Evolutionary conservation across 2,797 vertebrate species (phyloP).

Genomic region (Falco peregrinus): DNA sequence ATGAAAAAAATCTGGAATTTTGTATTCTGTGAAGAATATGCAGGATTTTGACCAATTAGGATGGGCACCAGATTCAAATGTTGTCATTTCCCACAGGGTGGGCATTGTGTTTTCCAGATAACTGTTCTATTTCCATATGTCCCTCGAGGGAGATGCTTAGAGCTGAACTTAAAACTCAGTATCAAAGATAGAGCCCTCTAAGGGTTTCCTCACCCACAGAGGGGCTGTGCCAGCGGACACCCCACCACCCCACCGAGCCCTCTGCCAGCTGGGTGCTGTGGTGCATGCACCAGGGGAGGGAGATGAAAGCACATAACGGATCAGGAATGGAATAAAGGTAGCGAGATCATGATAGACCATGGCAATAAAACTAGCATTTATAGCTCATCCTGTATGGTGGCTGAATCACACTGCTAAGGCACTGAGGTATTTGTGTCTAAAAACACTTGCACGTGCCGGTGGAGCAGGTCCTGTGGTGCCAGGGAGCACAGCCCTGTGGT

Average conservation of each 20-base stretch:
- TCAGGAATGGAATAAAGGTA: not conserved
- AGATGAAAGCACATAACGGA: not conserved
- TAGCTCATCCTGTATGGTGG: not conserved
- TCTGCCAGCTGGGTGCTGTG: not conserved
- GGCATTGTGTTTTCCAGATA: not conserved
- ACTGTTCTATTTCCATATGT: not conserved
- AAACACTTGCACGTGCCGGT: rapidly evolving
- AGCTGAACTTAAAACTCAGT: not conserved
- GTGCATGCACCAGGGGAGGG: rapidly evolving
- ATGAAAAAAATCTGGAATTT: not conserved
- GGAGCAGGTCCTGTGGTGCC: not conserved
- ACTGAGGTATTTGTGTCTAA: not conserved
- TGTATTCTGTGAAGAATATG: not conserved
- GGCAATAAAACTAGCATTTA: not conserved
- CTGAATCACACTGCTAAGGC: not conserved
- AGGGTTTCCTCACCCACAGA: rapidly evolving
- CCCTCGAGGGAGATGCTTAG: not conserved
- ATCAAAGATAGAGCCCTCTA: not conserved
- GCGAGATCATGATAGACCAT: not conserved
- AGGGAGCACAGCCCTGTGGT: rapidly evolving
- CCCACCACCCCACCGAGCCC: not conserved
- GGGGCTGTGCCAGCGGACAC: not conserved
- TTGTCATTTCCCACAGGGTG: not conserved
- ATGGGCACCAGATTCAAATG: not conserved
- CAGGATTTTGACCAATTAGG: not conserved